A percentile compares a stretch with the other conserved stretches of the same genome.
These are phyloP conservation scores for Spermophilus dauricus DNA, from an alignment of 2,113 vertebrate genomes.

Conservation along the genomic window DNA sequence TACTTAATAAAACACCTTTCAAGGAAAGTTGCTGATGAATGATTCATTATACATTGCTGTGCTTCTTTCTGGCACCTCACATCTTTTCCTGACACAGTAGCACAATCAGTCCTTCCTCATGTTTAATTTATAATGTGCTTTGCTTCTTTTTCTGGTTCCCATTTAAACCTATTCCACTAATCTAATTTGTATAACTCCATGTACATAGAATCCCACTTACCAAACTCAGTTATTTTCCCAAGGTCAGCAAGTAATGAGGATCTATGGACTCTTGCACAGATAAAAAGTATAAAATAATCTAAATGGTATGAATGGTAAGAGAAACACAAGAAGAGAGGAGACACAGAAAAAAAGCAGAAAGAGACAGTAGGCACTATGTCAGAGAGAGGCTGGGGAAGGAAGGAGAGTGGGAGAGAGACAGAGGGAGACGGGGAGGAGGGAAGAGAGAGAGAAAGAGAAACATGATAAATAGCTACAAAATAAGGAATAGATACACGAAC, in stretches of 20 bases:
- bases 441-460: constrained; percentile 6
- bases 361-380: not conserved
- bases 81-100: not conserved
- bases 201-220: not conserved
- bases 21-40: constrained; percentile 8
- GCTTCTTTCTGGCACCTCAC: not conserved
- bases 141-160: constrained; percentile 15
- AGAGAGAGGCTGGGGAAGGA: not conserved
- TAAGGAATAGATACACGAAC: not conserved
- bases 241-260: constrained; percentile 15
- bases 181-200: not conserved
- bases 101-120: constrained; percentile 24
- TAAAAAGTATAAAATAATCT: constrained; percentile 31
- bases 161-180: not conserved
- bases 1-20: constrained; percentile 28
- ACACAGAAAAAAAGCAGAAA: not conserved
- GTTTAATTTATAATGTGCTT: constrained; percentile 14
- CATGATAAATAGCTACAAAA: not conserved
- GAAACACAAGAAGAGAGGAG: constrained; percentile 5
- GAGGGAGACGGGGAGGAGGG: not conserved
- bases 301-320: not conserved
- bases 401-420: not conserved
- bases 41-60: not conserved
- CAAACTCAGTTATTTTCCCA: constrained; percentile 9
- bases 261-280: not conserved